Base-by-base conservation (phyloP, 1,140 invertebrate species). In the Pseudachorutes palmiensis region DNA sequence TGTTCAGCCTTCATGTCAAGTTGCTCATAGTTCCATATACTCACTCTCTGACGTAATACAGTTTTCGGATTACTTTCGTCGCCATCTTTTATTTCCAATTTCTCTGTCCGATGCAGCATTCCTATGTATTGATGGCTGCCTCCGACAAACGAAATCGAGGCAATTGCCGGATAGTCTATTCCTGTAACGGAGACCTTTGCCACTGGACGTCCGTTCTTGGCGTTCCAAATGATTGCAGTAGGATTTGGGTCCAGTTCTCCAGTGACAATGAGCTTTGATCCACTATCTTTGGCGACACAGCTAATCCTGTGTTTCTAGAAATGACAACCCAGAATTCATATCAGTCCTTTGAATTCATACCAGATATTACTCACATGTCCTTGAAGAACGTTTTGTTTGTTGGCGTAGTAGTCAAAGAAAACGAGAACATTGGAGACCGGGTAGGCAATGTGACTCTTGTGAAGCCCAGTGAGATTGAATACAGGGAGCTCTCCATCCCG, bases 191-290 rank as follows among this genome's bases (percentile, higher is more conserved):
- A 41, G 2, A 63, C 19, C 1, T 16, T 41, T 62, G 28, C n/a
- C 2, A 48, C 16, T 36, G 32, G 28, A 9, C 65, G 66, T 64
- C 59, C 62, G 0, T 66, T 67, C 22, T 0, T n/a, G 2, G 51
- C 14, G 26, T 73, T 69, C 72, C 72, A 73, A 26, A 73, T 64
- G 16, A 73, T 71, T 12, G 71, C 63, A 2, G 33, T 30, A 16
- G 63, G 65, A 16, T 58, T 28, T 12, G 58, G n/a, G 16, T 67
- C 72, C 32, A 67, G 49, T 26, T 71, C 72, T 1, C 64, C 69
- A 24, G 72, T 67, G 30, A 64, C 62, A 64, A 73, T 65, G 41
- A 58, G 70, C 2, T 32, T 3, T 2, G 28, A 45, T 2, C 32
- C 9, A n/a, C 0, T 24, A 30, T 73, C 70, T n/a, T 16, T 33